Evolutionary conservation across 1,140 invertebrate genomes (phyloP).

Genomic region (Limonius californicus): DNA sequence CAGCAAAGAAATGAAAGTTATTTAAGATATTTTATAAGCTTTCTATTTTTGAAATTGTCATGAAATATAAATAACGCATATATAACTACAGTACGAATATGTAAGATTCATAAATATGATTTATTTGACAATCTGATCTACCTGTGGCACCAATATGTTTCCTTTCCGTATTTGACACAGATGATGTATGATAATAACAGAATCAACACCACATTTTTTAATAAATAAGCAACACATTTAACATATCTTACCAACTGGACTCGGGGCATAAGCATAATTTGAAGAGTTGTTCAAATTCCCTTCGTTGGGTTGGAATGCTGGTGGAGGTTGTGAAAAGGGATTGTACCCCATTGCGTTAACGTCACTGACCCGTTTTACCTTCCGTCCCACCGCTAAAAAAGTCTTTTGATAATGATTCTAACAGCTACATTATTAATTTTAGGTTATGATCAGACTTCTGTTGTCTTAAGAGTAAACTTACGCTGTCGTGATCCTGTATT

Average conservation of each 20-base stretch:
- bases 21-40: no score
- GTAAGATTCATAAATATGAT: no score
- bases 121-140: no score
- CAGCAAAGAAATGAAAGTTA: no score
- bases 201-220: no score
- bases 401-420: background rate
- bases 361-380: constrained; percentile 61
- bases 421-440: constrained; percentile 17
- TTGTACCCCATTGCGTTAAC: constrained; percentile 58
- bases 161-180: no score
- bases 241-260: background rate
- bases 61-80: no score
- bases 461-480: constrained; percentile 41
- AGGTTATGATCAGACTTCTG: constrained; percentile 18
- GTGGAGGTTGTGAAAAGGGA: constrained; percentile 36
- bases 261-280: background rate
- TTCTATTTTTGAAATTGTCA: no score
- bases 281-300: background rate
- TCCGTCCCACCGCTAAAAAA: constrained; percentile 47
- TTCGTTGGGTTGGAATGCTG: background rate
- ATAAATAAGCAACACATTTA: background rate
- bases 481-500: constrained; percentile 49
- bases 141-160: no score
- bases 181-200: no score
- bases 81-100: no score